Evolutionary conservation across 2,797 vertebrate genomes (phyloP).

Genomic region (Tokudaia muenninki): DNA sequence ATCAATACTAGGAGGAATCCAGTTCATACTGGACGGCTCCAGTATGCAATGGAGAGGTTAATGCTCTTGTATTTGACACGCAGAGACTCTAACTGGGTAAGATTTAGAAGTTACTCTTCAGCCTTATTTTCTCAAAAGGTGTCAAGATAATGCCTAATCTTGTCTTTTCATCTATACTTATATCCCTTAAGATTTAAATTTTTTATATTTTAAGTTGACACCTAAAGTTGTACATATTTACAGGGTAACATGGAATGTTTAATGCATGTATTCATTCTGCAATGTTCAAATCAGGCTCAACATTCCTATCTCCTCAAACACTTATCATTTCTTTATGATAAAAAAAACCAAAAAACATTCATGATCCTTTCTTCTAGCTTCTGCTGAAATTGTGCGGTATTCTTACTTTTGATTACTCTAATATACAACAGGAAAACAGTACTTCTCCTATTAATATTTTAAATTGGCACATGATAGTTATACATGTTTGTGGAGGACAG

Average conservation of each 20-base stretch:
- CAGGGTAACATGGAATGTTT: neutral
- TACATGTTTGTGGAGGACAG: neutral
- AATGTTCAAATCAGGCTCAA: neutral
- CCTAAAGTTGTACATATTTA: neutral
- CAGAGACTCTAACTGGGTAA: neutral
- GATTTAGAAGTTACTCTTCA: neutral
- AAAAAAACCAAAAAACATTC: neutral
- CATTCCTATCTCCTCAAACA: neutral
- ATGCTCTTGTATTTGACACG: neutral
- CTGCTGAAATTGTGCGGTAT: neutral
- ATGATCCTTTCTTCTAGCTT: neutral
- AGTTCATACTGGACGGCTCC: neutral
- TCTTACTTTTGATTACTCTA: neutral
- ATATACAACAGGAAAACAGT: neutral
- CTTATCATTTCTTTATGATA: neutral
- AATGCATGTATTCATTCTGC: neutral
- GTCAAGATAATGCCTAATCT: neutral
- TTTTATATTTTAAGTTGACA: neutral
- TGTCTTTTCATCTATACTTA: neutral
- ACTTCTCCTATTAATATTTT: neutral
- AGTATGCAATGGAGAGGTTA: neutral
- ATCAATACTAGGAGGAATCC: neutral
- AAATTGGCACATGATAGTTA: neutral
- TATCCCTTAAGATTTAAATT: neutral
- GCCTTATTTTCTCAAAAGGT: neutral